Evolutionary conservation across 1,140 invertebrate species (phyloP).

Genomic region (Tribolium madens): DNA sequence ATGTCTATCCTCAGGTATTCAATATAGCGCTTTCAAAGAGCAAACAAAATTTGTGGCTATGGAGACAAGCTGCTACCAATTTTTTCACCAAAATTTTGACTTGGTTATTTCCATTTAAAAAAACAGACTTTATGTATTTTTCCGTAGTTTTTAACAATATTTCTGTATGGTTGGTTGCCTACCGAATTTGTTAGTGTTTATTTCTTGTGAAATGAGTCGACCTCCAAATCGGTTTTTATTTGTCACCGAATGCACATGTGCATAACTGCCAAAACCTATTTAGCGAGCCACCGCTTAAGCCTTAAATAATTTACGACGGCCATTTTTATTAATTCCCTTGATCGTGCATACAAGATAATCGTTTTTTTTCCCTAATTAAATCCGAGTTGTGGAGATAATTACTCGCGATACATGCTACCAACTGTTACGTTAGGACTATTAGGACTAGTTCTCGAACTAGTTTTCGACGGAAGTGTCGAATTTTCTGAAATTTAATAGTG

Average conservation of each 20-base stretch:
- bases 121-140: too few relatives aligned
- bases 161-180: too few relatives aligned
- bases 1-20: too few relatives aligned
- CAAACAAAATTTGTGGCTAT: too few relatives aligned
- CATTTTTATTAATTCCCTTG: conserved; percentile 8
- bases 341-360: neutral
- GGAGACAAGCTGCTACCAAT: too few relatives aligned
- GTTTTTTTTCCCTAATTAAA: conserved; percentile 1
- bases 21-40: too few relatives aligned
- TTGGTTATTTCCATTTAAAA: too few relatives aligned
- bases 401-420: neutral
- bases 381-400: conserved; percentile 1
- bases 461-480: conserved; percentile 44
- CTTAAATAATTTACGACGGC: conserved; percentile 26
- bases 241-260: conserved; percentile 16
- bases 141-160: too few relatives aligned
- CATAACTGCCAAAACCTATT: conserved; percentile 28
- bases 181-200: too few relatives aligned
- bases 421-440: conserved; percentile 12
- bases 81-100: too few relatives aligned
- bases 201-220: neutral
- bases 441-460: conserved; percentile 25
- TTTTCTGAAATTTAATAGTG: conserved; percentile 32
- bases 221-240: conserved; percentile 14
- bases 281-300: neutral